Conservation (phyloP, 2,797 vertebrate species). For the Melanotaenia nigrans region DNA sequence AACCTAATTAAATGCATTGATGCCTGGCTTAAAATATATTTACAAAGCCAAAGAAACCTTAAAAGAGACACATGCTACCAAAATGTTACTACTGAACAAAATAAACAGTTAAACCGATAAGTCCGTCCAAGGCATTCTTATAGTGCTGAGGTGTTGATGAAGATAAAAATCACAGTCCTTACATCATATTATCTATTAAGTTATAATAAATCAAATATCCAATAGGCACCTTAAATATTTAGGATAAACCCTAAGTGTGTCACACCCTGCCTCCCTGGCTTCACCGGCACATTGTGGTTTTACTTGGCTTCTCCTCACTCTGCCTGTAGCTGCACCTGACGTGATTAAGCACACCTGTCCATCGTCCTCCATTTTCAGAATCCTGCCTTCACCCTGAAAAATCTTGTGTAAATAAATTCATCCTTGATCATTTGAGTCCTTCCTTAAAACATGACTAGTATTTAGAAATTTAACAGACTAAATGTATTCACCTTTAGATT, state of each 20-base stretch:
- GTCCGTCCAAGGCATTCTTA: neutral
- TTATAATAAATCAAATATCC: neutral
- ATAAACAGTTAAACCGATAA: neutral
- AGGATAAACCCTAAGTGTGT: no score
- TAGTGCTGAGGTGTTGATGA: neutral
- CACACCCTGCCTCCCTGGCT: no score
- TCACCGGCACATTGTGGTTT: no score
- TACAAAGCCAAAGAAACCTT: slow-evolving; percentile 11
- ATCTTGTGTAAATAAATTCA: no score
- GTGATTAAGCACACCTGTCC: no score
- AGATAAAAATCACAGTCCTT: neutral
- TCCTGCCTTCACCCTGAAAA: no score
- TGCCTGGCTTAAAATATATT: slow-evolving; percentile 13
- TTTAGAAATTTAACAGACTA: neutral
- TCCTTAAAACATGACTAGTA: neutral
- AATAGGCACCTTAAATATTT: neutral
- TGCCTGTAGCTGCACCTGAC: no score
- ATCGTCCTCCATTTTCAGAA: no score
- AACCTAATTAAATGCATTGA: slow-evolving; percentile 12
- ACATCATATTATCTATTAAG: neutral
- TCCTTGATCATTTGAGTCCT: no score
- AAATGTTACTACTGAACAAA: neutral
- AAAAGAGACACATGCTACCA: neutral
- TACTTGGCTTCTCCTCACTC: no score
- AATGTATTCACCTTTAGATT: neutral